Evolutionary conservation across 2,113 vertebrate genomes (phyloP).

Genomic region (Solea solea): DNA sequence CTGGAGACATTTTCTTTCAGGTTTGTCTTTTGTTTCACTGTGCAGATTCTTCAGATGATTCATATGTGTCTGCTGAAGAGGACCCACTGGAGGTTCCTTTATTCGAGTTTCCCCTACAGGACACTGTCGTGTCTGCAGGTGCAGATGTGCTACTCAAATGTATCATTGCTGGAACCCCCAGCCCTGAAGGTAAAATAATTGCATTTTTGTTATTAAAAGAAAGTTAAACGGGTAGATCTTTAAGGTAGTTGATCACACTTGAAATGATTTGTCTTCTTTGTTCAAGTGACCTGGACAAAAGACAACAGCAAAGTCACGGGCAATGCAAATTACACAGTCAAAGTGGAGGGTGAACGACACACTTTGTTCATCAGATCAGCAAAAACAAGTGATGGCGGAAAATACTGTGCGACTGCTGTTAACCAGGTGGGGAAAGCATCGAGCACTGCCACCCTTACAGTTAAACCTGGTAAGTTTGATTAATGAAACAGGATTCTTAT

Average conservation of each 20-base stretch:
- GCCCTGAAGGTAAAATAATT: conserved; percentile 86
- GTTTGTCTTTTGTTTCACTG: conserved; percentile 14
- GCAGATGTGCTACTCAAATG: conserved; percentile 90
- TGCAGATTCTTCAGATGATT: conserved; percentile 96
- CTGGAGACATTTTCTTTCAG: neutral
- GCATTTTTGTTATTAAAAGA: neutral
- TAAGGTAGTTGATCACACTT: neutral
- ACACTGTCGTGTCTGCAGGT: conserved; percentile 83
- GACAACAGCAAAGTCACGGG: conserved; percentile 80
- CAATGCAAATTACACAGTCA: conserved; percentile 81
- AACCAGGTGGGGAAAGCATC: conserved; percentile 90
- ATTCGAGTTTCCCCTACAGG: conserved; percentile 92
- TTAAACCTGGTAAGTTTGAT: conserved; percentile 85
- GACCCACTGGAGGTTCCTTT: conserved; percentile 94
- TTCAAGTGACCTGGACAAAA: conserved; percentile 88
- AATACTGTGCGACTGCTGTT: conserved; percentile 87
- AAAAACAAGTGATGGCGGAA: conserved; percentile 85
- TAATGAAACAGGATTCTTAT: neutral
- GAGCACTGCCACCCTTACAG: conserved; percentile 86
- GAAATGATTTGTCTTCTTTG: conserved; percentile 13
- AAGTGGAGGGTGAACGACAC: conserved; percentile 92
- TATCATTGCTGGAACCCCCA: conserved; percentile 90
- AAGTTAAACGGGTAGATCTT: neutral
- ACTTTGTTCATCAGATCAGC: conserved; percentile 88
- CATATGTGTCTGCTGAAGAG: conserved; percentile 95